phyloP scores from a whole-genome alignment of 2,888 invertebrate genomes.

The Catotricha subobsoleta region DNA sequence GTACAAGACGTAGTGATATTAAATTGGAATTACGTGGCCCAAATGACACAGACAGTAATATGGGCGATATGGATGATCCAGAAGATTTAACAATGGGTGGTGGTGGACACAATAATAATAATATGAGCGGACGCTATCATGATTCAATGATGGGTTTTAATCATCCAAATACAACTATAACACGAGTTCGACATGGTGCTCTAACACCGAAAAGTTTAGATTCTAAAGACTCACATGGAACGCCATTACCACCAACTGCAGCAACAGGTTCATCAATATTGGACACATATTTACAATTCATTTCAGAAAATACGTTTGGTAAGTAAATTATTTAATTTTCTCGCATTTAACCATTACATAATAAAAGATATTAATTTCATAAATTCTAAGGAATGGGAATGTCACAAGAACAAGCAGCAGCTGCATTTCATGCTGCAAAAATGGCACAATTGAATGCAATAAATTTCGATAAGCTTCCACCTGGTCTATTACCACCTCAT shows the following conservation, averaged over 20 bases:
- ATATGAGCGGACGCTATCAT: conserved; percentile 22
- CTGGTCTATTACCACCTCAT: conserved; percentile 25
- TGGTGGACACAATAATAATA: conserved; percentile 16
- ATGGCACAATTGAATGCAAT: conserved; percentile 58
- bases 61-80: conserved; percentile 43
- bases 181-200: conserved; percentile 42
- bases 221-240: conserved; percentile 40
- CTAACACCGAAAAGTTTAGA: conserved; percentile 50
- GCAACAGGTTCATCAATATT: conserved; percentile 59
- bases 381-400: conserved; percentile 34
- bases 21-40: conserved; percentile 58
- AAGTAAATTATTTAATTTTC: conserved; percentile 18
- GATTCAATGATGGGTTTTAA: conserved; percentile 19
- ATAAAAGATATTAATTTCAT: neutral
- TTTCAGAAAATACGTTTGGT: conserved; percentile 65
- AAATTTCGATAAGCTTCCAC: conserved; percentile 37
- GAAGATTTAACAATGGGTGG: conserved; percentile 57
- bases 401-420: conserved; percentile 48
- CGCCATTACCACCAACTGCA: conserved; percentile 50
- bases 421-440: conserved; percentile 61
- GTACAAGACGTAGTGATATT: conserved; percentile 56
- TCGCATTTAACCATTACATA: neutral
- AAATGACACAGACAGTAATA: conserved; percentile 50
- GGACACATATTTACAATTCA: conserved; percentile 76
- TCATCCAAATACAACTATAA: conserved; percentile 44